Evolutionary conservation across 2,113 vertebrate species (phyloP).

Genomic region (Xyrauchen texanus): DNA sequence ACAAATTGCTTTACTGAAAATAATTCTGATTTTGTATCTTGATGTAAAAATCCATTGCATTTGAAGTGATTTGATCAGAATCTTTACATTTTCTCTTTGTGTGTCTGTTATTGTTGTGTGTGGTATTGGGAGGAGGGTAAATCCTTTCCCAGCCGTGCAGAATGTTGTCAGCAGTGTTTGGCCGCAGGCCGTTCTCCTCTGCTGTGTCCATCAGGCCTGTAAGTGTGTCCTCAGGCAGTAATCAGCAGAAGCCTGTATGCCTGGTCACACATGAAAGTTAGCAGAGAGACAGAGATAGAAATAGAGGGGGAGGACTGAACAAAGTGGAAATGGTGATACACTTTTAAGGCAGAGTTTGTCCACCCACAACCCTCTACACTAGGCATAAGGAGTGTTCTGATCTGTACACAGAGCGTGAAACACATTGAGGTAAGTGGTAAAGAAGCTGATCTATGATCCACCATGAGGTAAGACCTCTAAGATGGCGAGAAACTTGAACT

Average conservation of each 20-base stretch:
- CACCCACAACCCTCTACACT: background rate
- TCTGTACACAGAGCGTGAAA: too few relatives aligned
- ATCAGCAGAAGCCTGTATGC: constrained; percentile 41
- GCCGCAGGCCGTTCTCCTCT: constrained; percentile 21
- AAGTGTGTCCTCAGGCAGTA: constrained; percentile 52
- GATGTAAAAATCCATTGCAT: background rate
- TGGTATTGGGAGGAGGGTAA: constrained; percentile 48
- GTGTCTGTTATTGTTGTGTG: constrained; percentile 22
- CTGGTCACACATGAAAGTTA: constrained; percentile 57
- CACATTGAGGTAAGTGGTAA: background rate
- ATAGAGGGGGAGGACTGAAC: background rate
- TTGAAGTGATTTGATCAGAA: constrained; percentile 38
- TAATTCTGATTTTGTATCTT: constrained; percentile 9
- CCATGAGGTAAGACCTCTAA: background rate
- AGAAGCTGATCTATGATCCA: background rate
- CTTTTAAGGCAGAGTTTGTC: background rate
- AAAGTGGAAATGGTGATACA: constrained; percentile 1
- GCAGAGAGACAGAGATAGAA: too few relatives aligned
- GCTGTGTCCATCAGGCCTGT: constrained; percentile 49
- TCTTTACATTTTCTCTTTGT: too few relatives aligned
- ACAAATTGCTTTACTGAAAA: background rate
- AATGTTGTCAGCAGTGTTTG: constrained; percentile 41
- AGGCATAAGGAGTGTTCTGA: too few relatives aligned
- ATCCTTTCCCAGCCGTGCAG: constrained; percentile 55
- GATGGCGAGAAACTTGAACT: background rate